Evolutionary conservation across 1,140 invertebrate species (phyloP), one percentile per base, ranked within the genome.

Genomic region (Lepidurus apus): DNA sequence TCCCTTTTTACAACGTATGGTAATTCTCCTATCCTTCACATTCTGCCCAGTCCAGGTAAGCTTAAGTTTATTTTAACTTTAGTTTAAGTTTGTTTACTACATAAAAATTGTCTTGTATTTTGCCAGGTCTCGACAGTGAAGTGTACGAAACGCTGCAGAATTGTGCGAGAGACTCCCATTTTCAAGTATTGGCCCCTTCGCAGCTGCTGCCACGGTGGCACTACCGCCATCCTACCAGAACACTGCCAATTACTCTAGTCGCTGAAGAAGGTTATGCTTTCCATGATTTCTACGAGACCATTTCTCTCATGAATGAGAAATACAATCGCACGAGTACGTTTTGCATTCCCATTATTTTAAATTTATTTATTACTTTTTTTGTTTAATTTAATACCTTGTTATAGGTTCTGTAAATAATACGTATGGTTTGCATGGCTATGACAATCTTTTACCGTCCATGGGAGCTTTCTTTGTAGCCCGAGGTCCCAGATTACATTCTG

Each of bases 1-100:
- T 21, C 26, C 10, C 44, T 24, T 34, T 77, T 42, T 34, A 74
- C 13, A 9, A 45, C 53, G 8, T 45, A 77, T 26, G 76, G 76
- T n/a, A 21, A 77, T 13, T 45, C 43, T 43, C 76, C 76, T 24
- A 44, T 77, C 6, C 43, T 77, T 43, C 76, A 77, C 47, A 47
- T 77, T 34, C 42, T 77, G 17, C 76, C 76, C 11, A 77, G 47
- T 8, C 11, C 43, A 77, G 76, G 76, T 77, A 77, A 34, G 34
- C 34, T 2, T 34, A 34, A 34, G 3, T 34, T 34, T 34, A 34
- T 34, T 34, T 34, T 4, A 34, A 34, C 34, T 3, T 4, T 34
- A 34, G 34, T 4, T 34, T 34, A 34, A 34, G 34, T 34, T 34
- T 34, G 34, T 34, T 34, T 7, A 17, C 6, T 7, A 65, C 21